phyloP scores from a whole-genome alignment of 2,888 invertebrate genomes.

The Mechanitis mazaeus region DNA sequence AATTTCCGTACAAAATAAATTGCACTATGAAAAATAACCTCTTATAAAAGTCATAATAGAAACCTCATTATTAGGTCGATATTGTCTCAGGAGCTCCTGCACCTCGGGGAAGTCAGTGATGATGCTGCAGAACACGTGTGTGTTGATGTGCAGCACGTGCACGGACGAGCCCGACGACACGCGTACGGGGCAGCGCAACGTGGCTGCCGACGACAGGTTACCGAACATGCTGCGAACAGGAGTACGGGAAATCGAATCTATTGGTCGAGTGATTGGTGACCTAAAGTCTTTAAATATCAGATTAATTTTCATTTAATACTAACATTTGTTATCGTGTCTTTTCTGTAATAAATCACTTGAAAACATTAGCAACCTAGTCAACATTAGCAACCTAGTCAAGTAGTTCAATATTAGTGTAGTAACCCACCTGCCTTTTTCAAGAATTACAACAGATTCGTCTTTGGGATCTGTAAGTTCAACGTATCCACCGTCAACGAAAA shows the following conservation, averaged over 20 bases:
- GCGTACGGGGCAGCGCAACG: slow-evolving; percentile 38
- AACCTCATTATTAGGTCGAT: slow-evolving; percentile 36
- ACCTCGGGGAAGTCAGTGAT: slow-evolving; percentile 52
- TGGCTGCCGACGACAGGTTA: slow-evolving; percentile 42
- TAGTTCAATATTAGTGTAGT: background rate
- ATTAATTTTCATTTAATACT: too few relatives aligned
- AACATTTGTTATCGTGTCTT: too few relatives aligned
- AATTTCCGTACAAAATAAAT: too few relatives aligned
- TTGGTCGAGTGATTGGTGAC: too few relatives aligned
- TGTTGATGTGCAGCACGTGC: slow-evolving; percentile 53
- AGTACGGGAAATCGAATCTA: too few relatives aligned
- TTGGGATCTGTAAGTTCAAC: slow-evolving; percentile 34
- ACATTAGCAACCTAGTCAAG: too few relatives aligned
- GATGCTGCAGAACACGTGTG: slow-evolving; percentile 45
- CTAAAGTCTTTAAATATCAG: too few relatives aligned
- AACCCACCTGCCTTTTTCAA: slow-evolving; percentile 49
- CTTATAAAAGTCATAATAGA: background rate
- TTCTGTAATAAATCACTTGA: too few relatives aligned
- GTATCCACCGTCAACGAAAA: slow-evolving; percentile 52
- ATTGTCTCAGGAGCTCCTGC: slow-evolving; percentile 35
- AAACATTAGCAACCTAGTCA: too few relatives aligned
- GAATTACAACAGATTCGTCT: slow-evolving; percentile 22
- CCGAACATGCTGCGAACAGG: slow-evolving; percentile 52
- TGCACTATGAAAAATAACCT: too few relatives aligned
- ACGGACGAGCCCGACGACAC: slow-evolving; percentile 43